These are phyloP conservation scores for Criorhina ranunculi DNA, from an alignment of 2,888 invertebrate genomes.

Conservation along the genomic window DNA sequence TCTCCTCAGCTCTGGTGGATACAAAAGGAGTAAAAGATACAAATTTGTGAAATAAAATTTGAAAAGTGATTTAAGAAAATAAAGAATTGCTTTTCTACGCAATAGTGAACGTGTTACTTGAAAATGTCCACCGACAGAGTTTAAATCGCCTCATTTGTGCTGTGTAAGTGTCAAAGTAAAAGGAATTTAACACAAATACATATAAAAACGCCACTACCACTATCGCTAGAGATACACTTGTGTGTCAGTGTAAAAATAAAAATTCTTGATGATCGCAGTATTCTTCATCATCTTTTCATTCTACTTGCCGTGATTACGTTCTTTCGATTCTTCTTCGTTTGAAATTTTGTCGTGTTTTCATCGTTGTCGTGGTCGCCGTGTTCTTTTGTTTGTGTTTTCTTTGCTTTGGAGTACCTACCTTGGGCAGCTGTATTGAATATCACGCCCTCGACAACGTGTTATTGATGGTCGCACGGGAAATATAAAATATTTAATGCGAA, in stretches of 20 bases:
- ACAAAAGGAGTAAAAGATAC: conserved; percentile 15
- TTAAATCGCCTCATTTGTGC: conserved; percentile 43
- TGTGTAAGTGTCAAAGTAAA: conserved; percentile 76
- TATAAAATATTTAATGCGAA: conserved; percentile 73
- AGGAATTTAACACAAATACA: conserved; percentile 73
- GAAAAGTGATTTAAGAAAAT: background rate
- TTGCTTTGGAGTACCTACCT: conserved; percentile 51
- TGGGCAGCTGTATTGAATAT: conserved; percentile 70
- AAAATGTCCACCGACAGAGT: conserved; percentile 66
- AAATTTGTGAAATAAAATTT: conserved; percentile 23
- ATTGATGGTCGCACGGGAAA: conserved; percentile 68
- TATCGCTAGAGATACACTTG: background rate
- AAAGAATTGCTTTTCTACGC: background rate
- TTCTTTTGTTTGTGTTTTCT: conserved; percentile 45
- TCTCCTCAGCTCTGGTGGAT: conserved; percentile 19
- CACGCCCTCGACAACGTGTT: conserved; percentile 74
- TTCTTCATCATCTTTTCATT: conserved; percentile 50
- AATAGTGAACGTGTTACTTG: conserved; percentile 35
- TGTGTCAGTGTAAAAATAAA: conserved; percentile 35
- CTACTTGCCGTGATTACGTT: conserved; percentile 32
- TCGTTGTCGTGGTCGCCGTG: conserved; percentile 11
- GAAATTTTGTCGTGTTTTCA: conserved; percentile 24
- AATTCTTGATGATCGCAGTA: conserved; percentile 60
- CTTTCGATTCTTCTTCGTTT: conserved; percentile 63
- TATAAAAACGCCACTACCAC: background rate